These are phyloP conservation scores for Calameuta filiformis DNA, from an alignment of 2,888 invertebrate genomes.

Conservation along the genomic window DNA sequence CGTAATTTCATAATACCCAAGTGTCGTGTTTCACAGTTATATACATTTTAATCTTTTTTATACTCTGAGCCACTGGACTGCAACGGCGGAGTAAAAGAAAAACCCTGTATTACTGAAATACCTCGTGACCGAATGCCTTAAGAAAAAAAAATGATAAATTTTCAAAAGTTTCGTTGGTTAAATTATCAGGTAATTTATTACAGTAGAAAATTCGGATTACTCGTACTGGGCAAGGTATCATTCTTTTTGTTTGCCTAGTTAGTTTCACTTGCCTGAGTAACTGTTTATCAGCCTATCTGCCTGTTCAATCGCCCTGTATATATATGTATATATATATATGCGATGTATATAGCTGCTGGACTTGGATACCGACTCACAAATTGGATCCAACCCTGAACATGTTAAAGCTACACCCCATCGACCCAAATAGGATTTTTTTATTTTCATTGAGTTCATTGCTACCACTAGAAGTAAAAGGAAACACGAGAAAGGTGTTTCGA, in stretches of 20 bases:
- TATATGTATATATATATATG: too few species aligned
- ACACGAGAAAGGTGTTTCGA: background rate
- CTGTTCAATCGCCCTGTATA: background rate
- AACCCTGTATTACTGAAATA: background rate
- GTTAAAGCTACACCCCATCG: background rate
- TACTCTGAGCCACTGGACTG: background rate
- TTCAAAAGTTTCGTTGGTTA: background rate
- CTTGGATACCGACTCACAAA: background rate
- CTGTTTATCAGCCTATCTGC: too few species aligned
- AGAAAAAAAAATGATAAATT: background rate
- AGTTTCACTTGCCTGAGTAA: background rate
- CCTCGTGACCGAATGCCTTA: background rate
- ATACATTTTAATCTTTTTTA: too few species aligned
- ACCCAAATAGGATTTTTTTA: background rate
- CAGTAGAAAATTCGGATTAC: background rate
- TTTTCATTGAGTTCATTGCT: background rate
- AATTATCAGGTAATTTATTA: background rate
- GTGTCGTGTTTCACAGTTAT: background rate
- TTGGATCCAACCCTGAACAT: background rate
- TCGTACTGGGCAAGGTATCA: background rate
- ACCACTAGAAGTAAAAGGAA: background rate
- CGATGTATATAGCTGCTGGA: background rate
- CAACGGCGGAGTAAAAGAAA: background rate
- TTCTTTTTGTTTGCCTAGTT: background rate
- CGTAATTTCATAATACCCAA: background rate